Base-by-base conservation (phyloP, 1,140 invertebrate genomes). In the Ceratitis capitata region DNA sequence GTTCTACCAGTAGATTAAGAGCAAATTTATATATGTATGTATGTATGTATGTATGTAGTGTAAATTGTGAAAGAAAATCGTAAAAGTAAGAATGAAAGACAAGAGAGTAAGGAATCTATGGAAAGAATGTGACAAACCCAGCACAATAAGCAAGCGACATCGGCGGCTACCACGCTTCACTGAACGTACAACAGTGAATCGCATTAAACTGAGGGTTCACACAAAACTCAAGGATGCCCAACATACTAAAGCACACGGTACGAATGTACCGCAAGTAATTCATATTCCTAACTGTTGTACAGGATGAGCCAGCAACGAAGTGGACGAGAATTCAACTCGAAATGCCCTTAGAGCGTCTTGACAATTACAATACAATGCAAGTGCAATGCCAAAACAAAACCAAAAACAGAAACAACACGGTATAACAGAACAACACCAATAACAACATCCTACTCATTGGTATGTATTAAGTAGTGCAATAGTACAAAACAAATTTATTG, bases 1-100 rank as follows among this genome's bases (percentile, higher is more conserved):
- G 69, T 78, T 78, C 39, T 42, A 39, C 7, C 35, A 78, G 69
- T 78, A 78, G 39, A 78, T 78, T 78, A 78, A 16, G 45, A 45
- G 69, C 69, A 45, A 45, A 78, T 39, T n/a, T n/a, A n/a, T n/a
- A n/a, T n/a, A n/a, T n/a, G n/a, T n/a, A n/a, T n/a, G n/a, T n/a
- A n/a, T n/a, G n/a, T n/a, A n/a, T n/a, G n/a, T n/a, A 45, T 45
- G 32, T 6, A 10, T 45, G 42, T n/a, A 16, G 32, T 32, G 45
- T 78, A 78, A 78, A 42, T 45, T 78, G 69, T 12, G 45, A 23
- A 45, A 78, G 69, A 45, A 78, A 78, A 45, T 78, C 26, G 39
- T 32, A 42, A 42, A 45, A 78, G 5, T 23, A 23, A 42, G 69
- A 69, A 19, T 69, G 29, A 32, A 39, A 7, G 12, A 69, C 1